Conservation (phyloP, 2,797 vertebrate genomes). For the Pyrocephalus nanus region DNA sequence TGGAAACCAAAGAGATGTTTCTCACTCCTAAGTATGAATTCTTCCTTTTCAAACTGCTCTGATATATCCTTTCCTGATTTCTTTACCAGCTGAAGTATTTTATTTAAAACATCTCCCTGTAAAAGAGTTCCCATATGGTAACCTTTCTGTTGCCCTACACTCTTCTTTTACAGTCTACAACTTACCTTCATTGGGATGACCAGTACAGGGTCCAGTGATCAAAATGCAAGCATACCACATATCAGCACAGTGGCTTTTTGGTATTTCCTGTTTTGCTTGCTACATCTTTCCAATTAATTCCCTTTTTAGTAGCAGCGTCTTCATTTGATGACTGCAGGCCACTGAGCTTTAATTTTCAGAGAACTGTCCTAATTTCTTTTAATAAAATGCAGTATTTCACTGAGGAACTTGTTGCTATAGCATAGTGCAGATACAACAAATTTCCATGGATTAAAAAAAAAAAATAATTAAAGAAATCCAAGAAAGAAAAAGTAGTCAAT, state of each 20-base stretch:
- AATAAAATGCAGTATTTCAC: not conserved
- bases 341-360: not conserved
- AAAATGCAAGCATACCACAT: rapidly evolving
- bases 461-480: not conserved
- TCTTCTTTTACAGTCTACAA: not conserved
- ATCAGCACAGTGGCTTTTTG: not conserved
- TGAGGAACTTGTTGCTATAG: not conserved
- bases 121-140: not conserved
- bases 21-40: not conserved
- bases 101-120: not conserved
- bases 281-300: not conserved
- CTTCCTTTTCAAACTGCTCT: not conserved
- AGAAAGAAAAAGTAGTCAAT: not conserved
- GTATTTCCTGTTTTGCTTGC: not conserved
- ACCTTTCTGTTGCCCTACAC: not conserved
- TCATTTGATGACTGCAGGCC: not conserved
- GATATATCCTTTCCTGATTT: not conserved
- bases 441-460: not conserved
- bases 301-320: not conserved
- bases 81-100: not conserved
- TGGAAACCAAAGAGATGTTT: not conserved
- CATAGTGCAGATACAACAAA: not conserved
- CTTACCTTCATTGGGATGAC: not conserved
- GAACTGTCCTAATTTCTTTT: not conserved
- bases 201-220: not conserved